phyloP scores from a whole-genome alignment of 2,888 invertebrate species.

The Synergus gifuensis region DNA sequence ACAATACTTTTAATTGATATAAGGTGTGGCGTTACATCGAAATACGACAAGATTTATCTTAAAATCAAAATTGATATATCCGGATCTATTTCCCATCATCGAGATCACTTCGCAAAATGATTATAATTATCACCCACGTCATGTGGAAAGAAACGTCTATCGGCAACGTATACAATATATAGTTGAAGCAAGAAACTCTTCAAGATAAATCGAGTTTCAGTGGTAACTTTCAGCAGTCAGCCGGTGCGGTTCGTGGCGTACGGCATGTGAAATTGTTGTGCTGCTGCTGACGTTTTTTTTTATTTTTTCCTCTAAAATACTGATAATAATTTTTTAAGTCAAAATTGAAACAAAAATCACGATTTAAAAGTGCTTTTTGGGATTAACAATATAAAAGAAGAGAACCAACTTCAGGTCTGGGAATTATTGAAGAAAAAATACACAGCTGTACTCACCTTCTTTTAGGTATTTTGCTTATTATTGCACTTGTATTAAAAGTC shows the following conservation, averaged over 20 bases:
- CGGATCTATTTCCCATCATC: neutral
- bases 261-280: neutral
- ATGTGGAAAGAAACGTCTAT: slow-evolving; percentile 15
- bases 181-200: neutral
- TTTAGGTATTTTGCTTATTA: slow-evolving; percentile 28
- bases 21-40: neutral
- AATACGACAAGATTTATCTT: neutral
- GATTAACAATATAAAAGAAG: slow-evolving; percentile 15
- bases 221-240: slow-evolving; percentile 24
- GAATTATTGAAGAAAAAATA: slow-evolving; percentile 21
- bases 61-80: slow-evolving; percentile 1
- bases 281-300: neutral
- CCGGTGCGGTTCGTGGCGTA: slow-evolving; percentile 29
- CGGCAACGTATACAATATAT: neutral
- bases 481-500: slow-evolving; percentile 13
- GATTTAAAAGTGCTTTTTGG: neutral
- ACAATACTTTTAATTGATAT: no score
- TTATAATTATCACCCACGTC: slow-evolving; percentile 27
- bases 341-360: neutral
- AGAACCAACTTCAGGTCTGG: neutral
- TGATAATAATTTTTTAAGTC: neutral
- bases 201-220: slow-evolving; percentile 10
- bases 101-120: slow-evolving; percentile 1
- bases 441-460: slow-evolving; percentile 22
- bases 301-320: neutral